Evolutionary conservation across 1,140 invertebrate genomes (phyloP), one percentile per base, ranked within the genome.

Genomic region (Riptortus pedestris): DNA sequence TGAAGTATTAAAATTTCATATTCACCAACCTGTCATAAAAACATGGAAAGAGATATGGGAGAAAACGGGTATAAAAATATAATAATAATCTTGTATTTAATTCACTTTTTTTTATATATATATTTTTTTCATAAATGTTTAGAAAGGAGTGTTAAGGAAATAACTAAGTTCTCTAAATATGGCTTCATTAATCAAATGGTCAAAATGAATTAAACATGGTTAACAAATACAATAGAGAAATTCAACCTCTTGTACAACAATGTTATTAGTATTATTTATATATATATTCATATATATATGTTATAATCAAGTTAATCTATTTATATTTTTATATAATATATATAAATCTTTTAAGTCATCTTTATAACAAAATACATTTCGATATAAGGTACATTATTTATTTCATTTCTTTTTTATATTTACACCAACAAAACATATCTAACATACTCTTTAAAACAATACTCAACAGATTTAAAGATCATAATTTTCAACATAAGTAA

Each of bases 361-460:
- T 55, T 55, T 55, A 26, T 55, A 55, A 55, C 51, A 55, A 55
- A 55, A 55, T 55, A 55, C 51, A 55, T 26, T 55, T 55, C 26
- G 51, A 55, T 55, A 55, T 24, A 55, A 55, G 51, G 51, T 55
- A 55, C 51, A 55, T 24, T 55, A 14, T 55, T 26, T 55, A 14
- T 55, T 24, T 24, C 16, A 55, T 47, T 47, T 47, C 45, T 47
- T 47, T 47, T 22, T 47, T 55, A 55, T 55, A 55, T 55, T 55
- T 55, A 55, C 51, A 55, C 51, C 51, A 55, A 55, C 51, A 55
- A 24, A 55, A 55, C 51, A 55, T 24, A 55, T 18, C 24, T 55
- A 55, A 55, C 18, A 55, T 22, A 24, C 51, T 55, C 51, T 38
- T n/a, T 5, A 38, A 55, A 27, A 55, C 51, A 55, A 26, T 55